Evolutionary conservation across 35 echinoderm and acorn worm species (phyloP).

Genomic region (Diadema setosum): DNA sequence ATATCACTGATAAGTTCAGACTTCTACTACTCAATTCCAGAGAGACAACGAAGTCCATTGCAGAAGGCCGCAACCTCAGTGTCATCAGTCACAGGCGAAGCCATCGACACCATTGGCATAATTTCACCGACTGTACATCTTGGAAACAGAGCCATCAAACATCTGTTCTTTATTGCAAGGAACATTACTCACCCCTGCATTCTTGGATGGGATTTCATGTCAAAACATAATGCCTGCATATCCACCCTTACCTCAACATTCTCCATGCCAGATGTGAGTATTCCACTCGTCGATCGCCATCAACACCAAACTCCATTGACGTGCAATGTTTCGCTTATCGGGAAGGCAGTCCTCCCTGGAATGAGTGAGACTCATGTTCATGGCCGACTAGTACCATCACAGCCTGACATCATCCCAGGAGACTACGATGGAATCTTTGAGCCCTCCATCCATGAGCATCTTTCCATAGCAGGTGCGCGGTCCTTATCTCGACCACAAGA

Average conservation of each 20-base stretch:
- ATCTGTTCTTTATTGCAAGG: not conserved
- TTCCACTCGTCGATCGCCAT: not conserved
- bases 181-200: not conserved
- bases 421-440: slow-evolving; percentile 4
- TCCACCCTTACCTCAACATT: not conserved
- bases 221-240: not conserved
- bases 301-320: not conserved
- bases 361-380: not conserved
- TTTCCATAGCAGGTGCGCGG: not conserved
- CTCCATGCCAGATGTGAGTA: not conserved
- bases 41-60: not conserved
- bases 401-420: not conserved
- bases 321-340: not conserved
- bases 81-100: not conserved
- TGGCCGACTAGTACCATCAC: not conserved
- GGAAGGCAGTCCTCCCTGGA: not conserved
- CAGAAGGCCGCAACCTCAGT: not conserved
- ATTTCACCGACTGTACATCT: not conserved
- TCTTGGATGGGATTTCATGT: slow-evolving; percentile 22
- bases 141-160: not conserved
- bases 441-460: not conserved
- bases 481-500: not conserved
- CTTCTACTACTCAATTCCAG: not conserved
- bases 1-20: not conserved
- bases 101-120: not conserved